A percentile compares a stretch with the other conserved stretches of the same genome.
These are phyloP conservation scores for Autographa gamma DNA, from an alignment of 2,888 invertebrate species.

Conservation along the genomic window DNA sequence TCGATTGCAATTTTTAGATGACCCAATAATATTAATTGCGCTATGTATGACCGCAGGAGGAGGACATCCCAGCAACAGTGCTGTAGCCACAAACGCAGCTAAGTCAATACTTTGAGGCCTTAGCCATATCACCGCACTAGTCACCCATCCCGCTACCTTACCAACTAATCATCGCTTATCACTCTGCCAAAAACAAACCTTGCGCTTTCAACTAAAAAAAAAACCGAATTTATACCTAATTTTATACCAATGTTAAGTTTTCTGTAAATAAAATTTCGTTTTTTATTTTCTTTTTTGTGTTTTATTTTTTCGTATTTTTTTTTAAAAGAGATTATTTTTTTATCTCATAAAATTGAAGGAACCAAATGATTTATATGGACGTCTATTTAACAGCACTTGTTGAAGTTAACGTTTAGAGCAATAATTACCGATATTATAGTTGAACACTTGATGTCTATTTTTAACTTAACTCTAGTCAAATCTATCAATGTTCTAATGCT, in stretches of 20 bases:
- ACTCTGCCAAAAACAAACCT: conserved; percentile 68
- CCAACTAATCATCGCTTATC: conserved; percentile 80
- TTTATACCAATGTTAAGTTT: conserved; percentile 69
- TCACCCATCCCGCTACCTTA: conserved; percentile 84
- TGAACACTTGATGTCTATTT: conserved; percentile 83
- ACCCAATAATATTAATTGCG: conserved; percentile 29
- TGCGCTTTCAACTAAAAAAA: conserved; percentile 70
- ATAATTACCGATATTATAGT: conserved; percentile 80
- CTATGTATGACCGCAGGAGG: conserved; percentile 76
- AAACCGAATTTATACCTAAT: conserved; percentile 39
- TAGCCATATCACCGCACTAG: conserved; percentile 79
- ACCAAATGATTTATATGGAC: conserved; percentile 76
- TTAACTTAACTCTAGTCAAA: conserved; percentile 73
- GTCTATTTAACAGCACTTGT: conserved; percentile 68
- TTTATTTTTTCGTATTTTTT: conserved; percentile 60
- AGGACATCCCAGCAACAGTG: conserved; percentile 86
- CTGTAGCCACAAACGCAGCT: conserved; percentile 84
- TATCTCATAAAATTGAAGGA: conserved; percentile 63
- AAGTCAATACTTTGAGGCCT: conserved; percentile 85
- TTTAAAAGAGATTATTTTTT: conserved; percentile 54
- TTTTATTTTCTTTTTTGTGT: conserved; percentile 60
- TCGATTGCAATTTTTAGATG: not conserved
- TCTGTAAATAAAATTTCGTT: conserved; percentile 77
- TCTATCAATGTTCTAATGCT: conserved; percentile 75
- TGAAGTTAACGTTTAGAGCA: conserved; percentile 83